Base-by-base conservation (phyloP, 1,140 invertebrate genomes). In the Drosophila teissieri region DNA sequence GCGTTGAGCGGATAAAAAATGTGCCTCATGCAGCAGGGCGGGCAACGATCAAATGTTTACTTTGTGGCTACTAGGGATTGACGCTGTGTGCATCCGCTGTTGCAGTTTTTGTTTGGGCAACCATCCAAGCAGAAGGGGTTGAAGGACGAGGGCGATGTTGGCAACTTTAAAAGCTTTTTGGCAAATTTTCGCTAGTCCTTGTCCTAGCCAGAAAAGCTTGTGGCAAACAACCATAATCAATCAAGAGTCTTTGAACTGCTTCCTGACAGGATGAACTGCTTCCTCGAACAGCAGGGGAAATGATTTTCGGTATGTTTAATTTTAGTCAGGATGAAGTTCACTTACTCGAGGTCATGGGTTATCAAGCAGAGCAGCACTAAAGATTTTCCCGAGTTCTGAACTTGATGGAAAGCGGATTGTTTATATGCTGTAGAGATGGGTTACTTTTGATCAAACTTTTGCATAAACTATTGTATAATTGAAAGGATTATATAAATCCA, bases 31-130 rank as follows among this genome's bases (percentile, higher is more conserved):
- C n/a, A 15, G 39, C 42, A 36, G 39, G 51, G 34, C 6, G 5
- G 12, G 54, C 17, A n/a, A 24, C 19, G 57, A 19, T 36, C 51
- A 78, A 86, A 78, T 86, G 62, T 89, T 86, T 86, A 61, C 62
- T 63, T 76, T 75, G 68, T 52, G 69, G 63, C 51, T 55, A 48
- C 61, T 45, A 49, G 53, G 53, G 61, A 61, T 63, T 70, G 73
- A 53, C 65, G 57, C 53, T 54, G 58, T 54, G 61, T 78, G 48
- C 72, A 68, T 84, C 53, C 72, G 75, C 45, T 52, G 49, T 55
- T 70, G 37, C 58, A 39, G 14, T 60, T 70, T 40, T 77, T 86
- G 78, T 70, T 75, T 82, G 60, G 46, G 42, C 78, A 78, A 54
- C 63, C 65, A 80, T 51, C 69, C 36, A 19, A 53, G 34, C 8